phyloP scores from a whole-genome alignment of 2,113 vertebrate genomes.

The Cercopithecus mona region DNA sequence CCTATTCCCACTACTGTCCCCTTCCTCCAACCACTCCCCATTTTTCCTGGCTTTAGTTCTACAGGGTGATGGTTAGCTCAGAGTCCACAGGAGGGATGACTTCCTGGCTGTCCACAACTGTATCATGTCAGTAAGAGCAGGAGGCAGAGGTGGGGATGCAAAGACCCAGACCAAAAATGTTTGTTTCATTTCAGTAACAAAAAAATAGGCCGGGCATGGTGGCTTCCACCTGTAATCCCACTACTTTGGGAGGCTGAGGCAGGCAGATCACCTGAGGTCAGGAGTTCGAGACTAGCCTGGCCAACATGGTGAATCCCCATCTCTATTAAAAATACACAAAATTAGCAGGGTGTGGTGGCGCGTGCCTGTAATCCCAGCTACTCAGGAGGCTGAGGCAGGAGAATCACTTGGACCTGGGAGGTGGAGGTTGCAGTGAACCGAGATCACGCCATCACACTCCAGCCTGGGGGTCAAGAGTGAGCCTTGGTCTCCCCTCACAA shows the following conservation, averaged over 20 bases:
- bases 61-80: neutral
- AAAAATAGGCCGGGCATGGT: neutral
- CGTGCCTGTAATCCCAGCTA: too few species aligned
- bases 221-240: neutral
- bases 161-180: neutral
- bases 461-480: neutral
- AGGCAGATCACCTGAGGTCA: neutral
- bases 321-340: too few species aligned
- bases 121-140: neutral
- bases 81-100: neutral
- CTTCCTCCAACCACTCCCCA: neutral
- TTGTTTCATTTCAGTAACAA: neutral
- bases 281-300: neutral
- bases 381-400: too few species aligned
- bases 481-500: neutral
- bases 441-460: too few species aligned
- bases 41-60: neutral
- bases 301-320: neutral
- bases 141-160: too few species aligned
- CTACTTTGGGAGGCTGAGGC: neutral
- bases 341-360: fast-evolving
- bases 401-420: too few species aligned
- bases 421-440: too few species aligned
- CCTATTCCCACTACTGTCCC: neutral
- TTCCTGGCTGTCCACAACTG: too few species aligned